Evolutionary conservation across 2,888 invertebrate genomes (phyloP), one percentile per base, ranked within the genome.

Genomic region (Catonia carolina): DNA sequence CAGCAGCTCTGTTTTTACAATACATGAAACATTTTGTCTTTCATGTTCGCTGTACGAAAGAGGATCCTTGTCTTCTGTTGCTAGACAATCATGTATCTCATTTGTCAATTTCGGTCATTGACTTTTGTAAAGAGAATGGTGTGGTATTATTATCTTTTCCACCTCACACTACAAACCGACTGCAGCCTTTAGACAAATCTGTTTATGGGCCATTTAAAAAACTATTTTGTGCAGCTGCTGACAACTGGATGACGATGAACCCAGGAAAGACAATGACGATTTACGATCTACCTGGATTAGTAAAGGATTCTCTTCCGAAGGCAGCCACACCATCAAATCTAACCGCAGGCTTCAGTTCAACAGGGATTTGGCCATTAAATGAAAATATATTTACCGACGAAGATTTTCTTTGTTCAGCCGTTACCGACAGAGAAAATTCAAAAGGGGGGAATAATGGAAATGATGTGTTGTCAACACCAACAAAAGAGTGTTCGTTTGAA

Each of bases 221-320:
- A 3, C 27, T 15, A 5, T 33, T n/a, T 35, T 33, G 6, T 35
- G 31, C 50, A 27, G 8, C 33, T 14, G 4, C 5, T 50, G 50
- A 50, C 20, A 31, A 50, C 14, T 50, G 50, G 50, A 31, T 50
- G 33, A 50, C 33, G 4, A 33, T 6, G 5, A 33, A 50, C 17
- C 50, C 50, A 50, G 50, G 50, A 6, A 50, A 50, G 17, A 50
- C 33, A 50, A 14, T 50, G 17, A 50, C 33, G 2, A 50, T 50
- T 2, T 50, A 33, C 22, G 50, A 50, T 10, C 22, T 50, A n/a
- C 50, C 50, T 35, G 50, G 50, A 2, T 8, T 50, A 7, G 50
- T 50, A 15, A 14, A 31, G 7, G 15, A 3, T 10, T 23, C 50
- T 6, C 12, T 33, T 14, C 50, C 50, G 14, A 31, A n/a, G 14